A percentile compares a stretch with the other conserved stretches of the same genome.
Evolutionary conservation across 2,797 vertebrate species (phyloP).

Genomic region (Zenarchopterus dispar): DNA sequence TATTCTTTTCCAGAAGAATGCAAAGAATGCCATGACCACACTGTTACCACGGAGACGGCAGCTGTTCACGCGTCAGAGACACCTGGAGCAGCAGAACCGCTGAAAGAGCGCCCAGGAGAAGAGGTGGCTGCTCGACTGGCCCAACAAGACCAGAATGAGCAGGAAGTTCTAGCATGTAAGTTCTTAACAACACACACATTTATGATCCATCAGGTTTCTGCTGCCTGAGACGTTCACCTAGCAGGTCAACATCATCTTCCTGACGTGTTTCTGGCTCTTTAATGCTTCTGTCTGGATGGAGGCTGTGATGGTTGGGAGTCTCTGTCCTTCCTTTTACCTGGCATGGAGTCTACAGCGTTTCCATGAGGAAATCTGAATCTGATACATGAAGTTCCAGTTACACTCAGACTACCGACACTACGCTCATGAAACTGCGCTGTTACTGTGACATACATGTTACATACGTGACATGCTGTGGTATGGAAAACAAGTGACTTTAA

Average conservation of each 20-base stretch:
- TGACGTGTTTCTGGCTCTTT: too few species aligned
- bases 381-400: too few species aligned
- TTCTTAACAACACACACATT: not conserved
- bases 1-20: slow-evolving; percentile 58
- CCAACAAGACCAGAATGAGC: slow-evolving; percentile 88
- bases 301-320: too few species aligned
- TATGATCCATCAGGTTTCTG: not conserved
- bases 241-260: too few species aligned
- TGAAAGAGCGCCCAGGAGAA: slow-evolving; percentile 88
- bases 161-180: slow-evolving; percentile 84
- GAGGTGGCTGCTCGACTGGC: slow-evolving; percentile 90
- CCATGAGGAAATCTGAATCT: too few species aligned
- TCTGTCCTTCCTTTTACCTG: too few species aligned
- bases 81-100: slow-evolving; percentile 14
- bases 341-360: too few species aligned
- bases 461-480: not conserved
- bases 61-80: not conserved
- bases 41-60: slow-evolving; percentile 11
- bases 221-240: too few species aligned
- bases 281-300: too few species aligned
- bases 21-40: slow-evolving; percentile 64
- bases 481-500: too few species aligned
- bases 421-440: not conserved
- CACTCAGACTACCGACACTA: too few species aligned
- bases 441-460: not conserved